Conservation (phyloP, 2,113 vertebrate species). For the Boulengeromyrus knoepffleri region DNA sequence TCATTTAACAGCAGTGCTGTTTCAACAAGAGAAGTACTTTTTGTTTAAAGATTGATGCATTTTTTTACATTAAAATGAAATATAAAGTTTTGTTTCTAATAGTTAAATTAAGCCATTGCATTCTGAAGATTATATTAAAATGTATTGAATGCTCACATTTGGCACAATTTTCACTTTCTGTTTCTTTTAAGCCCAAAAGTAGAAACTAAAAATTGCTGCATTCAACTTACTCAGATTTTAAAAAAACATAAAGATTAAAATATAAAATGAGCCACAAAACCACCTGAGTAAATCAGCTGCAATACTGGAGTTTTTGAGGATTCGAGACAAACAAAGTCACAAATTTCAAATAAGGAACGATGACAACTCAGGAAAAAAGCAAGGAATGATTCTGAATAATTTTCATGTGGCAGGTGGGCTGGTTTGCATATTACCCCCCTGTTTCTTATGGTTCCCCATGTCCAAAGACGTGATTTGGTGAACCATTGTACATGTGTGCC, state of each 20-base stretch:
- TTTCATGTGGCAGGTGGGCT: neutral
- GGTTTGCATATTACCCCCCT: neutral
- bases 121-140: neutral
- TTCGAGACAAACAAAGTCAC: neutral
- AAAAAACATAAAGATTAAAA: neutral
- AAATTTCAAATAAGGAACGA: neutral
- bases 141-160: neutral
- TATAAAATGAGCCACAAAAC: neutral
- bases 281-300: neutral
- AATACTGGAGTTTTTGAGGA: neutral
- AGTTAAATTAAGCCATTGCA: neutral
- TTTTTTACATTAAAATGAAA: neutral
- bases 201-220: neutral
- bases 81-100: neutral
- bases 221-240: neutral
- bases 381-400: neutral
- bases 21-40: neutral
- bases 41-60: neutral
- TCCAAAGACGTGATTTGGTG: neutral
- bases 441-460: neutral
- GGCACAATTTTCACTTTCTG: neutral
- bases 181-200: neutral
- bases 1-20: neutral
- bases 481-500: neutral
- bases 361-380: neutral